Base-by-base conservation (phyloP, 2,113 vertebrate genomes). In the Struthidea cinerea region DNA sequence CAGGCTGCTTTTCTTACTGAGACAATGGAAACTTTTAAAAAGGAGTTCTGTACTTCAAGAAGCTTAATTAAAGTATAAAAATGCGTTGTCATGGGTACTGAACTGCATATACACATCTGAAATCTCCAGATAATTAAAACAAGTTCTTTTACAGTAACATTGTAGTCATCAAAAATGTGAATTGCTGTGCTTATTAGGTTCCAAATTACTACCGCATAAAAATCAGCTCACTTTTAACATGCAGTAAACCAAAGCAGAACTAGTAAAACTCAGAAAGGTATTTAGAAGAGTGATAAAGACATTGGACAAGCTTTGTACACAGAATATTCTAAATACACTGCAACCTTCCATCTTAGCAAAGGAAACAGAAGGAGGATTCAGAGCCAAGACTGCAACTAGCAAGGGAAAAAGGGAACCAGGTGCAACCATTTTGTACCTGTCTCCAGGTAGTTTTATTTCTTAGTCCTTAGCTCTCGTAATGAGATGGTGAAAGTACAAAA, bases 1-100 rank as follows among this genome's bases (percentile, higher is more conserved):
- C 96, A 96, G 56, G 44, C 37, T 76, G 56, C 32, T 94, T 92
- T 93, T 94, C 85, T 87, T 89, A 90, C 28, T 79, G 65, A 96
- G 94, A 93, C 83, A 90, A 90, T n/a, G 22, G 37, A 89, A 96
- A 96, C 84, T 80, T 93, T 68, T 28, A 23, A 82, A 95, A 96
- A 81, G 50, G 61, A 88, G 76, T 94, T 91, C 73, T 93, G 28
- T 59, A 77, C 70, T 94, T 92, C 65, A 85, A 68, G 67, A 81
- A 86, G 75, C 89, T 88, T 86, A 97, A 97, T 96, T 97, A 95
- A 95, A 85, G 42, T 56, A 73, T 27, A 95, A 96, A 96, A 96
- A 87, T 87, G 90, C 91, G 95, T 67, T 91, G 92, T 96, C 90
- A 95, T 90, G 93, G 95, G 67, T 95, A 88, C 76, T 78, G 94